Conservation (phyloP, 2,113 vertebrate genomes). For the Heterotilapia buettikoferi region DNA sequence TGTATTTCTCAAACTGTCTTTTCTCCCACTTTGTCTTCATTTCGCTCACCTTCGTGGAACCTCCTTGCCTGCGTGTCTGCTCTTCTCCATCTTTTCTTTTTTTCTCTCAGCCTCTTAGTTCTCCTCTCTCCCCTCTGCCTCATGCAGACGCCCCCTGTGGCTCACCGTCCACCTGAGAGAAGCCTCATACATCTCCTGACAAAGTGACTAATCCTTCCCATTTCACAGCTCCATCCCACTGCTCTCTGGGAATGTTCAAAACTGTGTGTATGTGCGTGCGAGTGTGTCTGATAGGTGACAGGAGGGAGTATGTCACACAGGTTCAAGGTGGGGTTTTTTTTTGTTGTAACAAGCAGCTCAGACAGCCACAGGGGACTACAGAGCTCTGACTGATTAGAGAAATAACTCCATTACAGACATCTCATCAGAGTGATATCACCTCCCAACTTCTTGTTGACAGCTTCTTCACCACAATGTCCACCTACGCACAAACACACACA, state of each 20-base stretch:
- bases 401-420: constrained; percentile 31
- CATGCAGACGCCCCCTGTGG: constrained; percentile 38
- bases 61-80: not conserved
- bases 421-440: constrained; percentile 20
- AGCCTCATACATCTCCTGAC: constrained; percentile 64
- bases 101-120: constrained; percentile 6
- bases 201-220: constrained; percentile 72
- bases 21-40: constrained; percentile 37
- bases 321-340: constrained; percentile 14
- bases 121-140: not conserved
- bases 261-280: not conserved
- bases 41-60: not conserved
- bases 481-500: not conserved
- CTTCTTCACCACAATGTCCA: not conserved
- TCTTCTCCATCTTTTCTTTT: constrained; percentile 1
- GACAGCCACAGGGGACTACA: constrained; percentile 9
- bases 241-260: constrained; percentile 33
- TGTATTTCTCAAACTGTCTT: not conserved
- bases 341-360: constrained; percentile 36
- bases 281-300: constrained; percentile 40
- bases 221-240: constrained; percentile 64
- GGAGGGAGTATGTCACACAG: constrained; percentile 41
- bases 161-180: constrained; percentile 60
- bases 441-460: not conserved
- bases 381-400: constrained; percentile 39